phyloP scores from a whole-genome alignment of 2,113 vertebrate genomes.

The Eurypyga helias region DNA sequence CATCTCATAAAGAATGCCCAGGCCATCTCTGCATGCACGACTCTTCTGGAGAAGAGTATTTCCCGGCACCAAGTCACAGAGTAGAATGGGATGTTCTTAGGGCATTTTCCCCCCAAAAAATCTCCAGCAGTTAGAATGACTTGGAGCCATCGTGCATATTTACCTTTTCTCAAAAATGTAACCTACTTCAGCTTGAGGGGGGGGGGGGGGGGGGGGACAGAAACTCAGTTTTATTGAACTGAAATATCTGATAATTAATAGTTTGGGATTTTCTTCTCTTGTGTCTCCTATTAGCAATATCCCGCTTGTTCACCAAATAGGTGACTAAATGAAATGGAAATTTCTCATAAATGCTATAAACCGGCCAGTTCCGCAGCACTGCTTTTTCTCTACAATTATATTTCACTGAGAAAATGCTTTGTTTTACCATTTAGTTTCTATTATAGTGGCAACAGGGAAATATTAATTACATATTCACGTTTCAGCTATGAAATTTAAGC shows the following conservation, averaged over 20 bases:
- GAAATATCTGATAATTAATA: background rate
- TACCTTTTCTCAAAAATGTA: background rate
- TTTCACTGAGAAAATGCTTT: background rate
- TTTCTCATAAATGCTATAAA: background rate
- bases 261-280: background rate
- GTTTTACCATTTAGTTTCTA: conserved; percentile 2
- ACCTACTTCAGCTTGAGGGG: background rate
- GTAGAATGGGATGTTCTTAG: background rate
- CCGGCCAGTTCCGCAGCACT: background rate
- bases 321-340: background rate
- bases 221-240: background rate
- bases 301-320: background rate
- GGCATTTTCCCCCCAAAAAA: background rate
- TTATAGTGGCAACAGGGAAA: background rate
- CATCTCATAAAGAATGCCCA: background rate
- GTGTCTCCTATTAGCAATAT: background rate
- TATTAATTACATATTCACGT: conserved; percentile 6
- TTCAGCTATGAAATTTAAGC: background rate
- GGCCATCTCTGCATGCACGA: background rate
- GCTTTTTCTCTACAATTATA: background rate
- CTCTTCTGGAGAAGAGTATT: background rate
- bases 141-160: fast-evolving
- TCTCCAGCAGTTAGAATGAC: background rate
- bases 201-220: too few relatives aligned
- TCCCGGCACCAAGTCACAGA: background rate